phyloP scores from a whole-genome alignment of 2,113 vertebrate species.

The Dipodomys ordii region DNA sequence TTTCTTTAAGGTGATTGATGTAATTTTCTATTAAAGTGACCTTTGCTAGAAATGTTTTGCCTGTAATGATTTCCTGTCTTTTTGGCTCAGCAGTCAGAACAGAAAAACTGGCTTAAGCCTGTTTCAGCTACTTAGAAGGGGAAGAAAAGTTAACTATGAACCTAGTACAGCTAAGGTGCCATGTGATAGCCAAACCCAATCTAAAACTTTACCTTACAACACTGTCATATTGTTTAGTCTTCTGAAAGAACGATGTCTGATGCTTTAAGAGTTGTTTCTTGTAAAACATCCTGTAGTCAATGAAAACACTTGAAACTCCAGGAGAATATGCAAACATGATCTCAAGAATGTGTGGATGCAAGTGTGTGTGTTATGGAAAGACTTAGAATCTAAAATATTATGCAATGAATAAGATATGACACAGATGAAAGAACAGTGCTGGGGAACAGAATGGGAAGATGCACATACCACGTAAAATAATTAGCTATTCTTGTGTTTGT shows the following conservation, averaged over 20 bases:
- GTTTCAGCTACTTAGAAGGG: slow-evolving; percentile 85
- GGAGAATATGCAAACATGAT: not conserved
- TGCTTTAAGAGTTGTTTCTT: not conserved
- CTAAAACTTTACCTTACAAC: not conserved
- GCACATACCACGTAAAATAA: not conserved
- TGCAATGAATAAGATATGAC: not conserved
- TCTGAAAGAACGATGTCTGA: accelerated
- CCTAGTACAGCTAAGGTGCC: slow-evolving; percentile 56
- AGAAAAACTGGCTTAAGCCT: slow-evolving; percentile 85
- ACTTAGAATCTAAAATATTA: not conserved
- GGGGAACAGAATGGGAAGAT: not conserved
- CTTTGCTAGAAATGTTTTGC: slow-evolving; percentile 94
- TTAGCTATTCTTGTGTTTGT: not conserved
- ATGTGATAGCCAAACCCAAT: not conserved
- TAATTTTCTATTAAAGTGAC: slow-evolving; percentile 95
- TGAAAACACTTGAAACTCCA: not conserved
- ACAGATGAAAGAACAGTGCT: not conserved
- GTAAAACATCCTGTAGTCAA: not conserved
- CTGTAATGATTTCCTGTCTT: slow-evolving; percentile 97
- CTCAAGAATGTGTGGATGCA: not conserved
- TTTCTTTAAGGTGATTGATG: slow-evolving; percentile 93
- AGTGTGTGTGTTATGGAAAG: not conserved
- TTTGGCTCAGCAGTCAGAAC: slow-evolving; percentile 88
- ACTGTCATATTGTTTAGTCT: not conserved
- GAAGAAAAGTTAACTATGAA: slow-evolving; percentile 86